These are phyloP conservation scores for Pipa parva DNA, from an alignment of 2,113 vertebrate genomes.

Conservation along the genomic window DNA sequence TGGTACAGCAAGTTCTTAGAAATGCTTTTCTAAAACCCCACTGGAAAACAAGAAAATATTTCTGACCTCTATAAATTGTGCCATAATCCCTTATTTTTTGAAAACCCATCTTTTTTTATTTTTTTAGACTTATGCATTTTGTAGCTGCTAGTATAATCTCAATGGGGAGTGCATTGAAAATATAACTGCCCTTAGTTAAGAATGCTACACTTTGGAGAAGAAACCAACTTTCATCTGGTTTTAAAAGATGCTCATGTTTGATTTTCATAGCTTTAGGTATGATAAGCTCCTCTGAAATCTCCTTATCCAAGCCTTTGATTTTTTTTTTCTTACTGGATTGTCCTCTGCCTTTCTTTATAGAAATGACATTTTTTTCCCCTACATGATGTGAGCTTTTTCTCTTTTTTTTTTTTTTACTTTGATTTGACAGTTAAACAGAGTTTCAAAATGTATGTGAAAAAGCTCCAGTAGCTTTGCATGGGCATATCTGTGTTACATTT, in stretches of 20 bases:
- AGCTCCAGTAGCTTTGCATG: no score
- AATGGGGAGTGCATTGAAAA: slow-evolving; percentile 37
- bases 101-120: slow-evolving; percentile 31
- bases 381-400: slow-evolving; percentile 18
- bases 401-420: no score
- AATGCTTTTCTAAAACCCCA: slow-evolving; percentile 36
- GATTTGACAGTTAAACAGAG: slow-evolving; percentile 17
- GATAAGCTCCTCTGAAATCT: slow-evolving; percentile 39
- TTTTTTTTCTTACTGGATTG: background rate
- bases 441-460: no score
- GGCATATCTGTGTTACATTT: no score
- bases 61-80: slow-evolving; percentile 38
- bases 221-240: slow-evolving; percentile 36
- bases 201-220: slow-evolving; percentile 32
- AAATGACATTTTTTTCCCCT: slow-evolving; percentile 29
- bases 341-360: slow-evolving; percentile 32
- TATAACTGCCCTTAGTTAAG: slow-evolving; percentile 39
- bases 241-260: slow-evolving; percentile 40
- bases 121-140: slow-evolving; percentile 37
- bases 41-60: slow-evolving; percentile 40
- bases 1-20: slow-evolving; percentile 32
- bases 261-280: slow-evolving; percentile 42
- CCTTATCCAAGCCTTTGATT: slow-evolving; percentile 34
- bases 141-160: slow-evolving; percentile 36
- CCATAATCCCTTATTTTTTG: slow-evolving; percentile 37